Evolutionary conservation across 1,140 invertebrate species (phyloP).

Genomic region (Phthorimaea operculella): DNA sequence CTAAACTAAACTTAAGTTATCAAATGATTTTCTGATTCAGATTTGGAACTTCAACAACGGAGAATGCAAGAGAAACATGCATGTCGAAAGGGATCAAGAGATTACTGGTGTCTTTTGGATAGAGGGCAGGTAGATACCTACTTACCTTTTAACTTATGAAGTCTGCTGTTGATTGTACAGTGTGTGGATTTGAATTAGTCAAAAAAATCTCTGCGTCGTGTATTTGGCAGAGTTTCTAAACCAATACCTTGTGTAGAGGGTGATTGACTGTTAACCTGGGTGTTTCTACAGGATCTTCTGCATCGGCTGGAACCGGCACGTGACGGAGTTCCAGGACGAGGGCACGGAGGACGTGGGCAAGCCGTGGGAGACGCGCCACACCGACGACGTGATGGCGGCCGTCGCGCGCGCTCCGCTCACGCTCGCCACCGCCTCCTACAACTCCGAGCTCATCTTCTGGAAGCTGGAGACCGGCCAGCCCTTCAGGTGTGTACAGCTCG

Average conservation of each 20-base stretch:
- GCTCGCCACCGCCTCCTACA: conserved; percentile 72
- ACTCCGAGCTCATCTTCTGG: conserved; percentile 80
- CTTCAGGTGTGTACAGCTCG: conserved; percentile 49
- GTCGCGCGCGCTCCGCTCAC: conserved; percentile 69
- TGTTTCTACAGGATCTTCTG: conserved; percentile 70
- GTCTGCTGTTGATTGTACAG: too few relatives aligned
- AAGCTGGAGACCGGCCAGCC: conserved; percentile 77
- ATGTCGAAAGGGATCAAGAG: conserved; percentile 70
- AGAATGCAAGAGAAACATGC: conserved; percentile 73
- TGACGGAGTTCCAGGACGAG: conserved; percentile 77
- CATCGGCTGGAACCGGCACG: conserved; percentile 75
- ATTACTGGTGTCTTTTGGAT: conserved; percentile 72
- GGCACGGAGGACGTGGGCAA: conserved; percentile 67
- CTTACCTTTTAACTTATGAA: background rate
- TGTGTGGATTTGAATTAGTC: too few relatives aligned
- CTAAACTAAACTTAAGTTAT: too few relatives aligned
- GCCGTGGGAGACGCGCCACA: conserved; percentile 75
- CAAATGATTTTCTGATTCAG: conserved; percentile 44
- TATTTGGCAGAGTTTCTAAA: too few relatives aligned
- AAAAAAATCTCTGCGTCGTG: too few relatives aligned
- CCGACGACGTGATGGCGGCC: conserved; percentile 77
- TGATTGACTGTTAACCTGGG: too few relatives aligned
- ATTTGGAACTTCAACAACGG: conserved; percentile 86
- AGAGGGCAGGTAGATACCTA: conserved; percentile 60
- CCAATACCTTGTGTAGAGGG: too few relatives aligned